Evolutionary conservation across 2,113 vertebrate species (phyloP), one percentile per base, ranked within the genome.

Genomic region (Rhagologus leucostigma): DNA sequence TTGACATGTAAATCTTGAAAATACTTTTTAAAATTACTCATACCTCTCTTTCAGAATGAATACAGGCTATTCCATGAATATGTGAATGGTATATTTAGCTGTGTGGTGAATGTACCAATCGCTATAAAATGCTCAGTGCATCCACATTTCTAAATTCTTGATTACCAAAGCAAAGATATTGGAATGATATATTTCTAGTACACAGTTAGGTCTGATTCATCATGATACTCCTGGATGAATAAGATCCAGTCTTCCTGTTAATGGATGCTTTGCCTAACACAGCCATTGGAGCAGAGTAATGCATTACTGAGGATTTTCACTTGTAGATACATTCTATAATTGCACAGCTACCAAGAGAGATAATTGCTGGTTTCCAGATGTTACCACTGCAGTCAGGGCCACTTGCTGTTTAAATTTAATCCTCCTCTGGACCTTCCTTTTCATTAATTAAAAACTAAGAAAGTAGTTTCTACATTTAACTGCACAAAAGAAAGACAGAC

Each of bases 341-440:
- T 91, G 46, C 41, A 79, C 35, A 89, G 65, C 47, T 90, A 75
- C 55, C 21, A 50, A 47, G 35, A 63, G 35, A 87, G 39, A 47
- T 33, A 84, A 76, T 64, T 85, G 29, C 39, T 93, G 26, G 1
- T 84, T 87, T 96, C 49, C 46, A 76, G 65, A 68, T 85, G n/a
- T 73, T 91, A 62, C 41, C 21, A 24, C n/a, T 75, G 42, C 1
- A 15, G 62, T 82, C 77, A 78, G 69, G n/a, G 29, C n/a, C 39
- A 55, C 71, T 93, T 87, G 78, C 57, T 75, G 47, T 79, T 94
- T 87, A 65, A 87, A 76, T 95, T 75, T 52, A 76, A 62, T 89
- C 74, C 15, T 77, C 15, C n/a, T 74, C 17, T 62, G 70, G 85
- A 77, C 14, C 21, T 89, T 91, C 32, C 35, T 93, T 85, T 79